These are phyloP conservation scores for Oxyruncus cristatus DNA, from an alignment of 2,113 vertebrate species.

Conservation along the genomic window DNA sequence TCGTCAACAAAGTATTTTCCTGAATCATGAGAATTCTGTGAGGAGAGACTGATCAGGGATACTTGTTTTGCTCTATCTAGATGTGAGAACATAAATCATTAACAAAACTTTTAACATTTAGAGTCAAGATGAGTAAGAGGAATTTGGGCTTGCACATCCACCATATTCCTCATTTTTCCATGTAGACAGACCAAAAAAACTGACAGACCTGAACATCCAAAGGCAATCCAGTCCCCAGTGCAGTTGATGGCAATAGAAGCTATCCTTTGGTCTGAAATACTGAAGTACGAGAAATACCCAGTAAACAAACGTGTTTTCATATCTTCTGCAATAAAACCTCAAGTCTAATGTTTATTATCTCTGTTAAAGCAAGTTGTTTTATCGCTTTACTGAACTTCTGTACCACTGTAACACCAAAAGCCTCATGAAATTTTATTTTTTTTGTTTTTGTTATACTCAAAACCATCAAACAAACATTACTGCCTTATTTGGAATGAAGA, in stretches of 20 bases:
- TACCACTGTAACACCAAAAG: background rate
- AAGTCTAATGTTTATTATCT: background rate
- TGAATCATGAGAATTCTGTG: background rate
- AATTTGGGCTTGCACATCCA: background rate
- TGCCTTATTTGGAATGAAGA: background rate
- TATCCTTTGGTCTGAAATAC: constrained; percentile 93
- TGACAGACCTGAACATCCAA: constrained; percentile 89
- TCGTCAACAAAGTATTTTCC: background rate
- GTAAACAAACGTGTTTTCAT: background rate
- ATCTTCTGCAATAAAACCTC: background rate
- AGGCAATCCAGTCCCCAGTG: constrained; percentile 94
- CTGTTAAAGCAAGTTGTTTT: background rate
- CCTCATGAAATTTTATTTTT: background rate
- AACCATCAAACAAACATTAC: background rate
- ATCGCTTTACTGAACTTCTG: background rate
- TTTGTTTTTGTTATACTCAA: background rate
- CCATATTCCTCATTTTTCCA: background rate
- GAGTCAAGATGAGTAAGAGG: background rate
- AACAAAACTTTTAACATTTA: background rate
- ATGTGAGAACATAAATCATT: background rate
- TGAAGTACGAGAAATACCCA: constrained; percentile 29
- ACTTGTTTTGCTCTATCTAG: background rate
- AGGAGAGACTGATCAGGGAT: background rate
- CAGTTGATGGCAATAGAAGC: constrained; percentile 84
- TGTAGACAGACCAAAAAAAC: background rate